Evolutionary conservation across 2,888 invertebrate species (phyloP).

Genomic region (Noctua pronuba): DNA sequence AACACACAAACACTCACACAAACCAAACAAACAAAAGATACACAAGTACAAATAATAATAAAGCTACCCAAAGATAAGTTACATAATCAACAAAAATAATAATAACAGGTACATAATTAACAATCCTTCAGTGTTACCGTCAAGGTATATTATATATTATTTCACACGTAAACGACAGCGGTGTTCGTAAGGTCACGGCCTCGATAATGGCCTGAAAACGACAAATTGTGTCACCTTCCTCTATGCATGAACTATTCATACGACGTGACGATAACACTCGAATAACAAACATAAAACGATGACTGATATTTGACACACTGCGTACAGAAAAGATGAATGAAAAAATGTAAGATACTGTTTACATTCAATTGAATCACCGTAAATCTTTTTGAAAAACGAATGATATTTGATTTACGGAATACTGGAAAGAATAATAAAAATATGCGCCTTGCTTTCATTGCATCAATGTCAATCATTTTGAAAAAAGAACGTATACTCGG

Average conservation of each 20-base stretch:
- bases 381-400: not conserved
- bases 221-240: constrained; percentile 52
- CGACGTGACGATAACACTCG: not conserved
- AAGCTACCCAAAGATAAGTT: not conserved
- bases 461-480: not conserved
- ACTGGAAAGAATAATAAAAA: not conserved
- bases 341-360: not conserved
- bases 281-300: constrained; percentile 17
- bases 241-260: constrained; percentile 42
- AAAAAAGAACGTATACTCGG: not conserved
- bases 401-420: not conserved
- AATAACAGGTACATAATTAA: not conserved
- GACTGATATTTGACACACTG: constrained; percentile 21
- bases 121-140: not conserved
- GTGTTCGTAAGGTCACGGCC: constrained; percentile 41
- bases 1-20: too few relatives aligned
- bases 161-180: constrained; percentile 15
- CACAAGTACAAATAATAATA: too few relatives aligned
- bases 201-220: constrained; percentile 28
- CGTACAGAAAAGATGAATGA: not conserved
- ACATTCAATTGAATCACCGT: not conserved
- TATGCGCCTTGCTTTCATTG: not conserved
- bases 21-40: too few relatives aligned
- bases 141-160: constrained; percentile 7
- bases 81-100: not conserved